Conservation (phyloP, 2,888 invertebrate genomes). For the Marasmarcha lunaedactyla region DNA sequence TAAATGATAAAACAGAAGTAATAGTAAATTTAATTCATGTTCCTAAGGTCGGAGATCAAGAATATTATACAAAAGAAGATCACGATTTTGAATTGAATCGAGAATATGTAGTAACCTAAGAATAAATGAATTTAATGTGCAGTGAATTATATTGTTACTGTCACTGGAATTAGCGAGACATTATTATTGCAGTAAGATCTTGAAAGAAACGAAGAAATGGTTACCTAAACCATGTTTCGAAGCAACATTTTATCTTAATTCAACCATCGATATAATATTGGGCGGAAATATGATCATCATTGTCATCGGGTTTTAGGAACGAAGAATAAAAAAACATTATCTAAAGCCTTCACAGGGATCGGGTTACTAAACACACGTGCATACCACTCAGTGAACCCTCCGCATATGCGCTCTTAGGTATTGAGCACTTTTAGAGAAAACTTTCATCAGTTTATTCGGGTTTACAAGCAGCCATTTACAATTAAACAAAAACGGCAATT, state of each 20-base stretch:
- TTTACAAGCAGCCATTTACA: too few relatives aligned
- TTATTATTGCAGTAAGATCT: too few relatives aligned
- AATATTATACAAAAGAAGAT: background rate
- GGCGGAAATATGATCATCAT: background rate
- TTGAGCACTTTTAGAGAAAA: too few relatives aligned
- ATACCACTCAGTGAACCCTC: conserved; percentile 16
- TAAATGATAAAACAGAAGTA: background rate
- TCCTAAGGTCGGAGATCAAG: background rate
- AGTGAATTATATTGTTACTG: too few relatives aligned
- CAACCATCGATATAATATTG: too few relatives aligned
- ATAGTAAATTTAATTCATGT: background rate
- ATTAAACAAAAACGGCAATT: too few relatives aligned
- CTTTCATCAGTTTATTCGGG: too few relatives aligned
- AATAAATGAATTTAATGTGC: background rate
- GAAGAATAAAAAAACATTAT: conserved; percentile 35
- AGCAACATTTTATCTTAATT: too few relatives aligned
- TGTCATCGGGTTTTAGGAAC: conserved; percentile 6
- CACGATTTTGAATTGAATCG: background rate
- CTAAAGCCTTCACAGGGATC: conserved; percentile 33
- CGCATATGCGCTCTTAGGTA: conserved; percentile 16
- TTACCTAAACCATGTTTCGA: too few relatives aligned
- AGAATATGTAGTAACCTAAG: background rate
- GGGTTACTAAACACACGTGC: conserved; percentile 43
- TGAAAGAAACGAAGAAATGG: too few relatives aligned
- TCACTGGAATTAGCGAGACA: too few relatives aligned